Conservation (phyloP, 2,113 vertebrate genomes). For the Mugil cephalus region DNA sequence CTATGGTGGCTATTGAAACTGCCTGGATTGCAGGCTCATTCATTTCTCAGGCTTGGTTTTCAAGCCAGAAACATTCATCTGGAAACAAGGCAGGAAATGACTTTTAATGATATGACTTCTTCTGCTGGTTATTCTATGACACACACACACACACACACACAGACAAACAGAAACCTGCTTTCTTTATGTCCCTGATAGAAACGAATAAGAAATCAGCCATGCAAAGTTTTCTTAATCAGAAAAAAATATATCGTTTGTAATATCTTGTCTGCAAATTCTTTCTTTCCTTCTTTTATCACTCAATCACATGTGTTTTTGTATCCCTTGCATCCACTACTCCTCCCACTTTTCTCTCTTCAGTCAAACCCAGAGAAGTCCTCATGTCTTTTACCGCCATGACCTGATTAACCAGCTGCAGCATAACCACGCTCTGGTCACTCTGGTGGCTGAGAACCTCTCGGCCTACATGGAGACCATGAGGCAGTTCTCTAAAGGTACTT, state of each 20-base stretch:
- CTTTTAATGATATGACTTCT: slow-evolving; percentile 57
- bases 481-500: slow-evolving; percentile 95
- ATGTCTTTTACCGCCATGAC: slow-evolving; percentile 99
- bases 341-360: slow-evolving; percentile 77
- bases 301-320: slow-evolving; percentile 19
- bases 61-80: slow-evolving; percentile 2
- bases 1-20: slow-evolving; percentile 2
- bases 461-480: slow-evolving; percentile 99
- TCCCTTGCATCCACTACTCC: slow-evolving; percentile 6
- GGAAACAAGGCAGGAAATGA: slow-evolving; percentile 72
- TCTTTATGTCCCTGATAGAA: slow-evolving; percentile 40
- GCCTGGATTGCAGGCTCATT: background rate
- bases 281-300: slow-evolving; percentile 3
- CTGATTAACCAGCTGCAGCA: slow-evolving; percentile 99
- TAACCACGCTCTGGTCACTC: slow-evolving; percentile 97
- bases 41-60: slow-evolving; percentile 10
- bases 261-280: background rate
- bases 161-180: slow-evolving; percentile 54
- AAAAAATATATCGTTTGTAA: background rate
- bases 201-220: slow-evolving; percentile 55
- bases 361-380: slow-evolving; percentile 98
- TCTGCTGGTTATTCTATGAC: slow-evolving; percentile 61
- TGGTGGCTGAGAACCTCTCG: slow-evolving; percentile 98
- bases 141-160: slow-evolving; percentile 10
- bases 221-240: slow-evolving; percentile 45